Evolutionary conservation across 35 echinoderm and acorn worm species (phyloP), one percentile per base, ranked within the genome.

Genomic region (Eucidaris tribuloides): DNA sequence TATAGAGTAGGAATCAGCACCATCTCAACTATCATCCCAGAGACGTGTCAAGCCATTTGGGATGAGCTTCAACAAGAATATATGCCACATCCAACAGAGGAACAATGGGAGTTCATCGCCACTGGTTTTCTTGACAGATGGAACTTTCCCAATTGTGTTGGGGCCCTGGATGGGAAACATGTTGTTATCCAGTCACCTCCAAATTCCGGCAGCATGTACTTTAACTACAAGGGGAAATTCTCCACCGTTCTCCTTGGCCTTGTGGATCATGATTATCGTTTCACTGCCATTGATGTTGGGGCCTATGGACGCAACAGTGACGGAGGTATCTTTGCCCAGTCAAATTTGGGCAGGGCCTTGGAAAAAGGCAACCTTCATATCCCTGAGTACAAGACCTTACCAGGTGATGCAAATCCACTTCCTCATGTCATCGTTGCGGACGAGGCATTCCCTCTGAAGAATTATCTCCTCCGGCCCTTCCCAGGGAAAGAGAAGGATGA

Each of bases 121-220:
- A 55, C 63, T 2, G 31, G 57, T 0, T 92, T 83, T 33, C 9
- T 29, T 1, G 24, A 58, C 0, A 37, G 54, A 78, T 87, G 90
- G 84, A 28, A 92, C 1, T 92, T 87, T 28, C 84, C 83, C 9
- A 71, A 87, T 72, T 72, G 63, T 27, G 1, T 92, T 11, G 90
- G 90, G 1, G 78, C 90, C 4, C 35, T 92, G 1, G 90, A 92
- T 64, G 90, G 90, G 1, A 92, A 92, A 52, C 84, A 92, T 87
- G 79, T 92, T 9, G 79, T 62, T 42, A 60, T 87, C 13, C 24
- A 58, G 54, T 72, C 60, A 7, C 90, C 90, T 5, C 15, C 44
- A 5, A 86, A 82, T 40, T 49, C 56, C 29, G 90, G 90, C 1
- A 82, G 77, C 1, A 11, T 45, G 36, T 92, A 79, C 46, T 74